Base-by-base conservation (phyloP, 2,888 invertebrate species). In the Argynnis bischoffii region DNA sequence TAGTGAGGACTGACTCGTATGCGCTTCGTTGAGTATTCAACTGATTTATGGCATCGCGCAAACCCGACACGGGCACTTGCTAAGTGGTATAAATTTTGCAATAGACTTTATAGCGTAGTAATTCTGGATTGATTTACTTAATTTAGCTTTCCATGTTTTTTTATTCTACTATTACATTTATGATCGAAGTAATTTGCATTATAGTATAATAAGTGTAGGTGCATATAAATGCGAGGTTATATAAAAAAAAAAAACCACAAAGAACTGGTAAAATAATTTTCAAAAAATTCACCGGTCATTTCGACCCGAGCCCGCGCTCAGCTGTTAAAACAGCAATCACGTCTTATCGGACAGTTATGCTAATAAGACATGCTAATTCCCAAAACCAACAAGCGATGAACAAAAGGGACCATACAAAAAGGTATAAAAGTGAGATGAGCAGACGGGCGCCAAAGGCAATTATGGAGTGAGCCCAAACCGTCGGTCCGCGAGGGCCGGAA, bases 291-390 rank as follows among this genome's bases (percentile, higher is more conserved):
- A 4, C 11, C 61, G 61, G 54, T 54, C 50, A 55, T n/a, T 16
- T 8, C 6, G 50, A 48, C 26, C 65, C 61, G 61, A 48, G 55
- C 47, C 71, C 51, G 55, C 63, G 60, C 16, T 72, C 55, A 86
- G 82, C 86, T 81, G 89, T 87, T 88, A 86, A 88, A 88, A 89
- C 87, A 87, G 83, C 87, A 88, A 92, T 90, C 87, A 81, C 73
- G 79, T 81, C 78, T 86, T 90, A 91, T 90, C 90, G 82, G 84
- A 84, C 88, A 86, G 89, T 86, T 89, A 92, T 89, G 92, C 87
- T 91, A 92, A 92, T 90, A 91, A 91, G 92, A 92, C 92, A 90
- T 89, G 90, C 92, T 92, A 92, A 92, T 92, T 92, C 86, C 87
- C 85, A 92, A 92, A 92, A 92, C 90, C 92, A 92, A 92, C 92